These are phyloP conservation scores for Cettia cetti DNA, from an alignment of 2,113 vertebrate species.

Conservation along the genomic window DNA sequence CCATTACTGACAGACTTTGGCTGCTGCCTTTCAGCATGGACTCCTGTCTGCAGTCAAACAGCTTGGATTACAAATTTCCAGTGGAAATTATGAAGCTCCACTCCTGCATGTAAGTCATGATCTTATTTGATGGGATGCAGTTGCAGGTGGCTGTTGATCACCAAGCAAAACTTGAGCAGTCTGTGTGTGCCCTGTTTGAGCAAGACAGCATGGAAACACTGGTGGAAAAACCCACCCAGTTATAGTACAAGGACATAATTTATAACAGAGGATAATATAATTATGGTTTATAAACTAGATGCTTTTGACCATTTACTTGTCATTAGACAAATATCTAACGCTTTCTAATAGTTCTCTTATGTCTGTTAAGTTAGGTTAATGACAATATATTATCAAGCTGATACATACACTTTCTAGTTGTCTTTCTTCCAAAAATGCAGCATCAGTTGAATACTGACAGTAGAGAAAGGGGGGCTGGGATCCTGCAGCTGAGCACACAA, in stretches of 20 bases:
- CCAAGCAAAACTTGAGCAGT: background rate
- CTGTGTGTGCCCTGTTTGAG: background rate
- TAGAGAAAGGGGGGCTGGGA: background rate
- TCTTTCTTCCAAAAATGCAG: background rate
- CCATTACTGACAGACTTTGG: background rate
- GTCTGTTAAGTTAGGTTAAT: background rate
- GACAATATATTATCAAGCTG: background rate
- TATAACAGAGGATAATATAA: background rate
- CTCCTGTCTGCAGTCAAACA: background rate
- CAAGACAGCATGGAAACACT: background rate
- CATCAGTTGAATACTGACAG: background rate
- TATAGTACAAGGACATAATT: background rate
- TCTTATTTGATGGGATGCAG: background rate
- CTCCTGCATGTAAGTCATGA: background rate
- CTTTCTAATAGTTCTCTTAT: background rate
- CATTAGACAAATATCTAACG: background rate
- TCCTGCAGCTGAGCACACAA: background rate
- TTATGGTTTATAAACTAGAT: background rate
- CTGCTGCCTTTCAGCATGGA: background rate
- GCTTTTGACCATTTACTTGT: background rate
- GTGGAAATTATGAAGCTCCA: background rate
- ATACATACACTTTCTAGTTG: background rate
- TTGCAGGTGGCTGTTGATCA: background rate
- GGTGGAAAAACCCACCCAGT: background rate
- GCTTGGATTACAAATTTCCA: background rate